phyloP scores from a whole-genome alignment of 2,797 vertebrate genomes.

The Hoplostethus mediterraneus region DNA sequence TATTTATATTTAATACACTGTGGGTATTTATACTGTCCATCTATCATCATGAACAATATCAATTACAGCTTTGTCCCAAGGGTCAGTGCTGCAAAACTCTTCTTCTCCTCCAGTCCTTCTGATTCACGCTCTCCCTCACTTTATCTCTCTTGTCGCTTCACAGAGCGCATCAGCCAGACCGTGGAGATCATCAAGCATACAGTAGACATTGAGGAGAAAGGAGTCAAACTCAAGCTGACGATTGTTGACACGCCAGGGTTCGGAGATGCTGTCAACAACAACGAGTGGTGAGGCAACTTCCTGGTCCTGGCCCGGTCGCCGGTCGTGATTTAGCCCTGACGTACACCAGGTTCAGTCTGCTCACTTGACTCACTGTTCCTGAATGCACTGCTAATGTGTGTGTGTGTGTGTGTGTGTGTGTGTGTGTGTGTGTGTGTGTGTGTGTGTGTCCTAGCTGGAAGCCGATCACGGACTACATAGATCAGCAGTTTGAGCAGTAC shows the following conservation, averaged over 20 bases:
- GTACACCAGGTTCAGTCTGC: neutral
- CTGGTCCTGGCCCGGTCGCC: neutral
- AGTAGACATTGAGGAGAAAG: slow-evolving; percentile 98
- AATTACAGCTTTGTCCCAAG: no score
- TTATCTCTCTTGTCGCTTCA: slow-evolving; percentile 6
- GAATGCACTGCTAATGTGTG: neutral
- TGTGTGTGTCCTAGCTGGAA: slow-evolving; percentile 90
- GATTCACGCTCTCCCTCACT: neutral
- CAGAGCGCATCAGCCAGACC: slow-evolving; percentile 96
- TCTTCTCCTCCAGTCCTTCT: neutral
- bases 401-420: slow-evolving; percentile 24
- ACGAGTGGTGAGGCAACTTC: slow-evolving; percentile 89
- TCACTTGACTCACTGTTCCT: neutral
- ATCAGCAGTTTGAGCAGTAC: slow-evolving; percentile 99
- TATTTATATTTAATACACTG: neutral
- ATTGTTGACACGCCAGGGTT: slow-evolving; percentile 98
- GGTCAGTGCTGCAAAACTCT: neutral
- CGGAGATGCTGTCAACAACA: slow-evolving; percentile 98
- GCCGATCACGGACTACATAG: slow-evolving; percentile 97
- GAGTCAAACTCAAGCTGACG: slow-evolving; percentile 97
- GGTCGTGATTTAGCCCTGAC: neutral
- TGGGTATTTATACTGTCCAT: neutral
- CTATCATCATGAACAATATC: no score
- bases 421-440: slow-evolving; percentile 48
- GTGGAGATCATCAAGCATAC: slow-evolving; percentile 98